phyloP scores from a whole-genome alignment of 2,888 invertebrate species.

The Dusona sp. region DNA sequence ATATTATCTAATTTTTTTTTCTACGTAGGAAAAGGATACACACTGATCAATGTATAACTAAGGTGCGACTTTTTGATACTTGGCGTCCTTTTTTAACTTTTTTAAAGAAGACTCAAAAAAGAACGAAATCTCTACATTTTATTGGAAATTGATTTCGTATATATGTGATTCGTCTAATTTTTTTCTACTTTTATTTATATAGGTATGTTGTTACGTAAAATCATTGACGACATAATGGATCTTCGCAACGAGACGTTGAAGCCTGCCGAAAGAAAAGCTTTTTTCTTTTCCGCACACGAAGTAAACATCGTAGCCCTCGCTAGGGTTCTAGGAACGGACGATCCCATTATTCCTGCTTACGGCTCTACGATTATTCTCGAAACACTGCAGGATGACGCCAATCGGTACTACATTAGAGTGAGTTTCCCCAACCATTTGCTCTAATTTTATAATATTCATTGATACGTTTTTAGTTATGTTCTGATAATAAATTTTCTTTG shows the following conservation, averaged over 20 bases:
- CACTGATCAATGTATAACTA: too few species aligned
- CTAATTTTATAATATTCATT: background rate
- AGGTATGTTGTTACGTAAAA: slow-evolving; percentile 78
- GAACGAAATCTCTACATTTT: too few species aligned
- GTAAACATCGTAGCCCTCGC: slow-evolving; percentile 78
- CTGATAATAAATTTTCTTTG: too few species aligned
- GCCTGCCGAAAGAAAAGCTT: slow-evolving; percentile 77
- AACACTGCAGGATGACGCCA: slow-evolving; percentile 76
- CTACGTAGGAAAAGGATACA: too few species aligned
- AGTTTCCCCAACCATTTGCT: slow-evolving; percentile 20
- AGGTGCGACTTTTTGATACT: too few species aligned
- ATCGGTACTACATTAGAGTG: slow-evolving; percentile 78
- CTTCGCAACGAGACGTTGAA: slow-evolving; percentile 70
- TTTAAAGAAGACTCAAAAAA: too few species aligned
- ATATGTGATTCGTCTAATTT: background rate
- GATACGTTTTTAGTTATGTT: too few species aligned
- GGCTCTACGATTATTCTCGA: slow-evolving; percentile 80
- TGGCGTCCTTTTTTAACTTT: too few species aligned
- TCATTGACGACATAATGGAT: slow-evolving; percentile 77
- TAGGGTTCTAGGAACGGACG: slow-evolving; percentile 76
- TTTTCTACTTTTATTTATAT: slow-evolving; percentile 14
- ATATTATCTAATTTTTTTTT: too few species aligned
- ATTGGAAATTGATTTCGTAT: too few species aligned
- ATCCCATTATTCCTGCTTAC: slow-evolving; percentile 78
- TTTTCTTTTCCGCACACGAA: slow-evolving; percentile 79